phyloP scores from a whole-genome alignment of 2,113 vertebrate species.

The Pteruthius melanotis region DNA sequence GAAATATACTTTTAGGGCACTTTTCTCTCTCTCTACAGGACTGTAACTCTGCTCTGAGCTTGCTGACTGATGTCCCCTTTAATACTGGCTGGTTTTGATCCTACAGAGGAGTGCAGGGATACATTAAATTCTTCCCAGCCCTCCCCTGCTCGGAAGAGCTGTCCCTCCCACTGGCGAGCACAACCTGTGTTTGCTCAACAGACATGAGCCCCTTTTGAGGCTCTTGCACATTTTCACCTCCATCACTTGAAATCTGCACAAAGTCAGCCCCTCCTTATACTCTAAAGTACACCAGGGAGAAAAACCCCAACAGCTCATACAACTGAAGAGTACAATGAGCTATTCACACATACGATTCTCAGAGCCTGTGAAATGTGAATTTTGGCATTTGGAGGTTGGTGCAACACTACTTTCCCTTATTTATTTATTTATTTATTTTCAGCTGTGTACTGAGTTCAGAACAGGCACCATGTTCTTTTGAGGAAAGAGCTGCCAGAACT shows the following conservation, averaged over 20 bases:
- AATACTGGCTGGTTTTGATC: neutral
- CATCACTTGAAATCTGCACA: neutral
- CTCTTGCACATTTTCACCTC: neutral
- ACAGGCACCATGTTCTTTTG: neutral
- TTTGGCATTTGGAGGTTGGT: neutral
- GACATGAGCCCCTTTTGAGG: neutral
- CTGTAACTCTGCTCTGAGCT: neutral
- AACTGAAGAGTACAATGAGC: neutral
- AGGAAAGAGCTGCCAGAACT: neutral
- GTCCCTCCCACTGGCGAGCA: accelerated
- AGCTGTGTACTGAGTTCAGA: neutral
- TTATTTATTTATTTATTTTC: neutral
- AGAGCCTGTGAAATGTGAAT: neutral
- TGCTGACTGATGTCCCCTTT: neutral
- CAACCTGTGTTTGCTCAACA: neutral
- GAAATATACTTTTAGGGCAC: neutral
- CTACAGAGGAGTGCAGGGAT: neutral
- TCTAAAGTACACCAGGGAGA: neutral
- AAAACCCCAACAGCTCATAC: neutral
- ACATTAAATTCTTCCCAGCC: neutral
- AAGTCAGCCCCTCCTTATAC: neutral
- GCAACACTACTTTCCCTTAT: neutral
- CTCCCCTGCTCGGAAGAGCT: accelerated
- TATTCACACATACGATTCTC: neutral
- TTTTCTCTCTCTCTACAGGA: neutral